These are phyloP conservation scores for Halictus quadricinctus DNA, from an alignment of 2,888 invertebrate genomes.

Conservation along the genomic window DNA sequence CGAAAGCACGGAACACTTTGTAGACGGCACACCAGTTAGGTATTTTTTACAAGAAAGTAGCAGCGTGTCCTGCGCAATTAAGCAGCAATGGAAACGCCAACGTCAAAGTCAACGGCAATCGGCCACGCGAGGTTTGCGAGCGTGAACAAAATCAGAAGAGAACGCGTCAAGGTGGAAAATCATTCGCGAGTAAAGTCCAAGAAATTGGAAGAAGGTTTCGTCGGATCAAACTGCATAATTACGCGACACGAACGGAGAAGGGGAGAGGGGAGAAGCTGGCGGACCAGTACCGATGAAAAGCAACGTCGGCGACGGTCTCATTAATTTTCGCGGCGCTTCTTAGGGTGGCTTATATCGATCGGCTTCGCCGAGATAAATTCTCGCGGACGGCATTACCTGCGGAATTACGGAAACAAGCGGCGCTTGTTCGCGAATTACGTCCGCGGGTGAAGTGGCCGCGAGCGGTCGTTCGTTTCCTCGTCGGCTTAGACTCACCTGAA, in stretches of 20 bases:
- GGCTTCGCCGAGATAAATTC: background rate
- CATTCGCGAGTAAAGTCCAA: background rate
- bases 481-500: constrained; percentile 69
- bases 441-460: constrained; percentile 22
- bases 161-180: background rate
- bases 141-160: background rate
- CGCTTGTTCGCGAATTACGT: background rate
- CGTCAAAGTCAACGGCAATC: background rate
- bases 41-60: too few relatives aligned
- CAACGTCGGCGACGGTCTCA: background rate
- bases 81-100: background rate
- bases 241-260: background rate
- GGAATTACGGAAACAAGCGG: constrained; percentile 17
- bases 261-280: background rate
- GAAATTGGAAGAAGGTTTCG: background rate
- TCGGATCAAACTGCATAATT: constrained; percentile 7
- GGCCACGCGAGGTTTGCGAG: background rate
- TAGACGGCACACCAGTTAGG: too few relatives aligned
- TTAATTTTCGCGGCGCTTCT: constrained; percentile 4
- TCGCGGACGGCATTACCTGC: background rate
- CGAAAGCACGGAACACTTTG: too few relatives aligned
- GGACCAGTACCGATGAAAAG: background rate
- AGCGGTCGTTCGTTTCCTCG: constrained; percentile 52
- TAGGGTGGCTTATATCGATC: constrained; percentile 2
- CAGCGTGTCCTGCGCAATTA: background rate